Evolutionary conservation across 2,797 vertebrate species (phyloP), one percentile per base, ranked within the genome.

Genomic region (Chromobotia macracanthus): DNA sequence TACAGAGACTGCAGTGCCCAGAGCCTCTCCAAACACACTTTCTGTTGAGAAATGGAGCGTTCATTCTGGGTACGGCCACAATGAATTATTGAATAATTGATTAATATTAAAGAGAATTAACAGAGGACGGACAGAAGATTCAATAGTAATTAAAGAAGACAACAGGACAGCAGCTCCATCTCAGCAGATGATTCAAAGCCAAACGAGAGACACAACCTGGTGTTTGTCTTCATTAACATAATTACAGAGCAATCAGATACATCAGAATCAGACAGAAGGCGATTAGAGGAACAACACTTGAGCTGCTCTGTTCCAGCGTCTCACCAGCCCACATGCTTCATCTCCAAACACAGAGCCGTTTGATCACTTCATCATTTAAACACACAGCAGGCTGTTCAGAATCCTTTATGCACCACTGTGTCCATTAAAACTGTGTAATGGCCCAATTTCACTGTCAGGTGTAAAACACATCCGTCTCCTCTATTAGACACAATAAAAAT

Each of bases 351-450:
- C 63, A 41, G 51, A 66, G 21, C n/a, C 12, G 44, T 41, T 25
- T 55, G 25, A 60, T 38, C 31, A 41, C 50, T 60, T 75, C 38
- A 56, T 46, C 18, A 23, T 65, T 65, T 13, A 51, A 50, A 72
- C 31, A 53, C 70, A 77, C 70, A 71, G 31, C 19, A 58, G 31
- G 69, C 11, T 38, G 70, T 48, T 46, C 70, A 56, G 19, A 44
- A 70, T 72, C 74, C 70, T 61, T 83, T 72, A 80, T 18, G 31
- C 25, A 66, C 28, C 46, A 80, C 21, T 55, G 68, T 67, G 28
- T 74, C 55, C 64, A 64, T 79, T 74, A 67, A 23, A 4, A 76
- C 0, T 11, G 28, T 56, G n/a, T 77, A 70, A 77, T 68, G 77
- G 73, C 21, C 13, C 25, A 15, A 12, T 1, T 41, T 80, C 58